Conservation (phyloP, 64 coral and sea anemone genomes). For the Catalaphyllia jardinei region DNA sequence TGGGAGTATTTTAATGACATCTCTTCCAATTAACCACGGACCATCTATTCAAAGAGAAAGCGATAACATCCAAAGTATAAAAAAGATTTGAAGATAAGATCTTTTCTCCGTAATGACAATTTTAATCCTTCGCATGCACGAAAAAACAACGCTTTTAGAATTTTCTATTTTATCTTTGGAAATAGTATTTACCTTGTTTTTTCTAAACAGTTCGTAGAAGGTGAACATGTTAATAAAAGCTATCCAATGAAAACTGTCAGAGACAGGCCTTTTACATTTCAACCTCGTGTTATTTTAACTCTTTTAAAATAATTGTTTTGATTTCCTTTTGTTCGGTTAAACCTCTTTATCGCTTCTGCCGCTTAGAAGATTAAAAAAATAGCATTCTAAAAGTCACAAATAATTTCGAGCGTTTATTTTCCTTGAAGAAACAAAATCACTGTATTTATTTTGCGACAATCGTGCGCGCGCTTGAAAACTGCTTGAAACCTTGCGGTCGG, state of each 20-base stretch:
- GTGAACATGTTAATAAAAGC: not conserved
- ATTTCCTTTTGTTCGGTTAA: not conserved
- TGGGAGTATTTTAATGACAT: not conserved
- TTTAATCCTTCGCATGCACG: not conserved
- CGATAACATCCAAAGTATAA: not conserved
- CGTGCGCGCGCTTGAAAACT: not conserved
- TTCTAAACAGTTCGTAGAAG: not conserved
- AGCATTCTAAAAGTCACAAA: not conserved
- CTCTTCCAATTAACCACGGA: not conserved
- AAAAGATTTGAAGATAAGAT: slow-evolving; percentile 1
- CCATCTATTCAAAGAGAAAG: not conserved
- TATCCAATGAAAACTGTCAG: slow-evolving; percentile 11
- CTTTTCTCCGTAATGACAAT: not conserved
- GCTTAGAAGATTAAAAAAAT: not conserved
- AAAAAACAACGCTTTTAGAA: no score
- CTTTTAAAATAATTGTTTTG: not conserved
- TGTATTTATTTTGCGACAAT: not conserved
- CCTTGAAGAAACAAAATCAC: not conserved
- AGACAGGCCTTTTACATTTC: not conserved
- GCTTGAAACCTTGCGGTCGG: not conserved
- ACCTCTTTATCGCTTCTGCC: not conserved
- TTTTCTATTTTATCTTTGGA: no score
- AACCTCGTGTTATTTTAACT: not conserved
- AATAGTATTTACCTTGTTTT: no score
- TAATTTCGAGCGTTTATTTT: not conserved